phyloP scores from a whole-genome alignment of 2,113 vertebrate species.

The Neodontobutis hainanensis region DNA sequence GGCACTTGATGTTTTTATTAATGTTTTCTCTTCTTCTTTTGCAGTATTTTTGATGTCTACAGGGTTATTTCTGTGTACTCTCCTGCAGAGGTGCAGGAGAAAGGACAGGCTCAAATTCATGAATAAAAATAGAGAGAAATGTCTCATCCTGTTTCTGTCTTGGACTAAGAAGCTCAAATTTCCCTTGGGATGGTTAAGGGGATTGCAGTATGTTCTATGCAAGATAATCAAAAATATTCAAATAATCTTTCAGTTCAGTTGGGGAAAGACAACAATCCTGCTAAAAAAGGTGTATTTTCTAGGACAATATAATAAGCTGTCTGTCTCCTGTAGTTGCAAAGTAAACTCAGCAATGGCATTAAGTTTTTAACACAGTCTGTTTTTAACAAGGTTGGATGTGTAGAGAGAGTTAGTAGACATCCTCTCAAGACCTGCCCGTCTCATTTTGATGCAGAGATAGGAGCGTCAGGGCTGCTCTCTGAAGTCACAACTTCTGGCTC shows the following conservation, averaged over 20 bases:
- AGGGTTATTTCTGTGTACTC: constrained; percentile 36
- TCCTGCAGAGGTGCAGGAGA: constrained; percentile 58
- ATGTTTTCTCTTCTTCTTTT: constrained; percentile 65
- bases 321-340: constrained; percentile 40
- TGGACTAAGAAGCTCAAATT: constrained; percentile 54
- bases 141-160: constrained; percentile 46
- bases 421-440: constrained; percentile 77
- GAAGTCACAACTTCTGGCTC: constrained; percentile 78
- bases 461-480: constrained; percentile 61
- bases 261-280: constrained; percentile 51
- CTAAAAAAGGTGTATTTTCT: constrained; percentile 69
- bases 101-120: constrained; percentile 31
- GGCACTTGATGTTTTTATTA: constrained; percentile 75
- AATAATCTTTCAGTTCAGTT: constrained; percentile 39
- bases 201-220: constrained; percentile 40
- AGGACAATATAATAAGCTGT: constrained; percentile 57
- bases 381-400: constrained; percentile 70
- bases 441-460: constrained; percentile 74
- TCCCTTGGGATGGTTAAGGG: constrained; percentile 49
- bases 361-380: constrained; percentile 67
- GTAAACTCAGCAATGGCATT: constrained; percentile 49
- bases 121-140: constrained; percentile 33
- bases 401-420: constrained; percentile 68
- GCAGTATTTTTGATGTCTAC: constrained; percentile 29
- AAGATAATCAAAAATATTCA: constrained; percentile 70